These are phyloP conservation scores for Anthonomus grandis DNA, from an alignment of 1,140 invertebrate species.

Conservation along the genomic window DNA sequence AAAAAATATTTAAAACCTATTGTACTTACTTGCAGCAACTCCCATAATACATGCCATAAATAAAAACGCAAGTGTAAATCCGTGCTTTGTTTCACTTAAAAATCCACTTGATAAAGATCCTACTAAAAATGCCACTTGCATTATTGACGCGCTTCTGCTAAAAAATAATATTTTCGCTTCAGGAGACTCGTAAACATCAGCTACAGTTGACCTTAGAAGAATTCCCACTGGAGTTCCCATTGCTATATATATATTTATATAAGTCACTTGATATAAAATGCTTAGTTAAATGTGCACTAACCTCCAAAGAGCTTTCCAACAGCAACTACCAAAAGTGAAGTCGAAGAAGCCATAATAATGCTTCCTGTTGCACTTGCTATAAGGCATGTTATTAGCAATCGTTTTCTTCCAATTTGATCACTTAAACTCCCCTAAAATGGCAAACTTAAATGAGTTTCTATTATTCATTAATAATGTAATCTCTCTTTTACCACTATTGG, in stretches of 20 bases:
- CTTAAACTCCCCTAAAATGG: conserved; percentile 34
- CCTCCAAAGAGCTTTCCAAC: conserved; percentile 21
- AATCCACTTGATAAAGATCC: conserved; percentile 23
- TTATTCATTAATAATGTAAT: no score
- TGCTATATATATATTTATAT: conserved; percentile 19
- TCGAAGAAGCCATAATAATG: conserved; percentile 8
- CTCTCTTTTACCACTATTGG: conserved; percentile 23
- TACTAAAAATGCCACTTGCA: conserved; percentile 12
- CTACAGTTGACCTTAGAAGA: conserved; percentile 21
- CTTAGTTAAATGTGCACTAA: conserved; percentile 15
- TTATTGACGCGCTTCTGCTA: conserved; percentile 20
- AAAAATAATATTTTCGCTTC: conserved; percentile 25
- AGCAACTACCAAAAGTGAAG: conserved; percentile 18
- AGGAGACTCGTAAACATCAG: conserved; percentile 17
- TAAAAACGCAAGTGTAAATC: conserved; percentile 19
- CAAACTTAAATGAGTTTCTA: no score
- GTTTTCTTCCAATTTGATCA: conserved; percentile 24
- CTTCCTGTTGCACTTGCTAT: conserved; percentile 18
- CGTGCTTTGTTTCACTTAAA: conserved; percentile 26
- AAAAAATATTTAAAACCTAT: no score
- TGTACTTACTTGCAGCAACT: conserved; percentile 19
- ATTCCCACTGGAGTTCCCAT: conserved; percentile 20
- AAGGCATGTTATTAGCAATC: conserved; percentile 22
- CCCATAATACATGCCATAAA: conserved; percentile 2
- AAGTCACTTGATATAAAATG: no score